These are phyloP conservation scores for Euphydryas editha DNA, from an alignment of 2,888 invertebrate species.

Conservation along the genomic window DNA sequence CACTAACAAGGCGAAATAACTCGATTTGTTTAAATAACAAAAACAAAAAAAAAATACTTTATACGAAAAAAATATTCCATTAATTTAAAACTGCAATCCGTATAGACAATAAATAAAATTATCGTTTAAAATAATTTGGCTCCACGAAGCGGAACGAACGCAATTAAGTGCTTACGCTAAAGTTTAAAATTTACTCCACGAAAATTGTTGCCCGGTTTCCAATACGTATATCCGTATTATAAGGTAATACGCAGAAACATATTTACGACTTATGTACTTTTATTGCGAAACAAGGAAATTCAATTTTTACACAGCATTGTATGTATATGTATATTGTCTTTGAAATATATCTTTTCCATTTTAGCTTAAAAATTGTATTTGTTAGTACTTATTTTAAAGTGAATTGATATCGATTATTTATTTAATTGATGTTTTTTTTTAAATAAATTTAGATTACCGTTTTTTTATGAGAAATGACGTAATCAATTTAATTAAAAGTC, in stretches of 20 bases:
- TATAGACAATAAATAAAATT: constrained; percentile 14
- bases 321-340: constrained; percentile 22
- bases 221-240: constrained; percentile 32
- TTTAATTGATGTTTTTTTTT: background rate
- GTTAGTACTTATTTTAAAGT: background rate
- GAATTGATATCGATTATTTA: background rate
- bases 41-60: background rate
- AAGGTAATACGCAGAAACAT: constrained; percentile 45
- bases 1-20: background rate
- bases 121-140: constrained; percentile 13
- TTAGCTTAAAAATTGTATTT: constrained; percentile 8
- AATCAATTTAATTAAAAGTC: too few relatives aligned
- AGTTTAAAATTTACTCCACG: constrained; percentile 39
- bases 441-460: background rate
- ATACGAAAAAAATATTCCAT: background rate
- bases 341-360: constrained; percentile 15
- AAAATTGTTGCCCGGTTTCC: constrained; percentile 39
- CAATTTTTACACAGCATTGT: constrained; percentile 25
- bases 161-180: constrained; percentile 23
- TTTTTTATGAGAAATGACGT: too few relatives aligned
- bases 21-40: background rate
- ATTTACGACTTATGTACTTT: constrained; percentile 40
- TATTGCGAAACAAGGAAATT: constrained; percentile 32
- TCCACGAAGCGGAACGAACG: constrained; percentile 1
- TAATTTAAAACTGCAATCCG: constrained; percentile 5